A percentile compares a stretch with the other conserved stretches of the same genome.
phyloP scores from a whole-genome alignment of 2,888 invertebrate species.

The Eupithecia exiguata region DNA sequence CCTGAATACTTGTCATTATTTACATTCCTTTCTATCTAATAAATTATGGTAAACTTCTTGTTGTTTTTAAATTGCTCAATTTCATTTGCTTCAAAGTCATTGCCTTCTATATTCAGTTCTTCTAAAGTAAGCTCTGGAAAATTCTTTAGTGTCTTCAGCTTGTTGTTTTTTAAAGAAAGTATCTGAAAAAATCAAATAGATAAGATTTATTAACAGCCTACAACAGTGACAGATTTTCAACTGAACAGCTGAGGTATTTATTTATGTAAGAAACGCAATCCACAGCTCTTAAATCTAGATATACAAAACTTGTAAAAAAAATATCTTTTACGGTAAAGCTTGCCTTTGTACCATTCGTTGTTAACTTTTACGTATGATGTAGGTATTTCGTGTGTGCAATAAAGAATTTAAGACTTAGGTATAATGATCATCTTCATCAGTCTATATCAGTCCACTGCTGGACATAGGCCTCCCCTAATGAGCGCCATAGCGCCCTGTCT shows the following conservation, averaged over 20 bases:
- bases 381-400: too few species aligned
- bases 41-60: slow-evolving; percentile 56
- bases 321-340: too few species aligned
- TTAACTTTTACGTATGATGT: too few species aligned
- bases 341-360: too few species aligned
- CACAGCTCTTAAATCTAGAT: too few species aligned
- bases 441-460: too few species aligned
- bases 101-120: slow-evolving; percentile 76
- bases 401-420: too few species aligned
- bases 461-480: too few species aligned
- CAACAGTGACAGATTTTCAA: not conserved
- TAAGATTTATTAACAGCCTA: not conserved
- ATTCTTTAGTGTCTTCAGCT: slow-evolving; percentile 71
- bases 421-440: too few species aligned
- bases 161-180: slow-evolving; percentile 80
- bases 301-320: too few species aligned
- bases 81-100: slow-evolving; percentile 65
- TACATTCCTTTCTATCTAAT: slow-evolving; percentile 47
- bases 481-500: too few species aligned
- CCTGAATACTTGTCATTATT: slow-evolving; percentile 4
- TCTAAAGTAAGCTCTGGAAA: slow-evolving; percentile 80
- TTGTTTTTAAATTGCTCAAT: slow-evolving; percentile 63
- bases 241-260: not conserved
- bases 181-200: slow-evolving; percentile 62
- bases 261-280: too few species aligned